Evolutionary conservation across 2,888 invertebrate species (phyloP), one percentile per base, ranked within the genome.

Genomic region (Leucoptera coffeella): DNA sequence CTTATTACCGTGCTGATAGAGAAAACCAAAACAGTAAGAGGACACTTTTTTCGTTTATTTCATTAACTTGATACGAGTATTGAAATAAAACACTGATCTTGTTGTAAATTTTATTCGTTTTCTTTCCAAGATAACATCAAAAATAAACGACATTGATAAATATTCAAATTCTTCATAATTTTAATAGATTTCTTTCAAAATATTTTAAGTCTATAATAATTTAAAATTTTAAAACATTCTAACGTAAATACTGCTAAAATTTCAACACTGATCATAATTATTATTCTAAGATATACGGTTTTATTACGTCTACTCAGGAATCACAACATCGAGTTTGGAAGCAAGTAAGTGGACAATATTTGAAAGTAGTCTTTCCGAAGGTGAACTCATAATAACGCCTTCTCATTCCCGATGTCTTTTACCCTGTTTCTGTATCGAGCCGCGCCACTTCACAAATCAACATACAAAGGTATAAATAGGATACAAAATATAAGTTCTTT

Each of bases 401-500:
- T 37, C 37, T 35, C 31, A 36, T 50, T 9, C 38, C 43, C 41
- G 38, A 46, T 47, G 45, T 43, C 54, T 55, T 34, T 42, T 65
- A 67, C 67, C 67, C 67, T 67, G 67, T 65, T 40, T 39, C 43
- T 34, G 36, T 25, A 34, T 39, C 40, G 39, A 40, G 38, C 41
- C 51, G 46, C 45, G 26, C 15, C 19, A 21, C 23, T 12, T 25
- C 13, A 12, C 13, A 22, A 14, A n/a, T 23, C 30, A 61, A 61
- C 64, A 50, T 60, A 57, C 47, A 65, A 65, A 64, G 15, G 15
- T 24, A n/a, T 40, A 43, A 46, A 62, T 30, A 60, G 62, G 64
- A 51, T 62, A 57, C 48, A 65, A 65, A 65, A 12, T 19, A 14
- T 67, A 65, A 65, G 59, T 64, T 59, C 42, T 58, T 52, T 58